phyloP scores from a whole-genome alignment of 2,888 invertebrate genomes.

The Drosophila meridiana region DNA sequence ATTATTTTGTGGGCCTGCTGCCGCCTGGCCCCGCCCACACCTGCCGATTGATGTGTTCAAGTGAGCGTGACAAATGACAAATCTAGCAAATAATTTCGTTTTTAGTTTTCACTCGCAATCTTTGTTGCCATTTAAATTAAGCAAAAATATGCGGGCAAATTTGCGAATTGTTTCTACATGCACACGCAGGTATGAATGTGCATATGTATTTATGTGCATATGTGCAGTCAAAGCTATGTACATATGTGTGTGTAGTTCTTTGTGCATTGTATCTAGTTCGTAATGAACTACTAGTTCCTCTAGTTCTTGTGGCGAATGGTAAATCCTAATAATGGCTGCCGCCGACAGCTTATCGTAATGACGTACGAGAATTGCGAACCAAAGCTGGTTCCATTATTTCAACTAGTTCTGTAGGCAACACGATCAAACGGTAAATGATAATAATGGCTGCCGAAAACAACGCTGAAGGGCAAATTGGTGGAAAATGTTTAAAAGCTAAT shows the following conservation, averaged over 20 bases:
- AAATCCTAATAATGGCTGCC: slow-evolving; percentile 6
- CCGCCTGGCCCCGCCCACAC: slow-evolving; percentile 46
- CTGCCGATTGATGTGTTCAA: slow-evolving; percentile 79
- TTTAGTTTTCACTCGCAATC: slow-evolving; percentile 24
- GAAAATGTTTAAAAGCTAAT: slow-evolving; percentile 43
- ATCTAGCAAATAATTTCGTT: slow-evolving; percentile 65
- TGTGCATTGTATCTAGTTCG: slow-evolving; percentile 13
- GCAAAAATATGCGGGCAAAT: slow-evolving; percentile 42
- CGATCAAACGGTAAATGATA: slow-evolving; percentile 28
- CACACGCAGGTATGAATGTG: background rate
- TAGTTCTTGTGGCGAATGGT: background rate
- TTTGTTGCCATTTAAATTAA: slow-evolving; percentile 57
- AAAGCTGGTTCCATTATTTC: background rate
- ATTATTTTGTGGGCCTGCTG: slow-evolving; percentile 35
- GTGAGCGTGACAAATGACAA: slow-evolving; percentile 80
- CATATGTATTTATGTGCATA: background rate
- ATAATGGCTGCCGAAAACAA: slow-evolving; percentile 17
- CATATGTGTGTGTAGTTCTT: background rate
- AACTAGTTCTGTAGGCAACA: background rate
- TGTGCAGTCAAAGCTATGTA: background rate
- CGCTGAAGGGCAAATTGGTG: slow-evolving; percentile 6
- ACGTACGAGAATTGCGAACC: background rate
- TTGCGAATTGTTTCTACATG: slow-evolving; percentile 8
- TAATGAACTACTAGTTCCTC: slow-evolving; percentile 2
- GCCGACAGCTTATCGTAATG: slow-evolving; percentile 2